A percentile compares a stretch with the other conserved stretches of the same genome.
phyloP scores from a whole-genome alignment of 2,113 vertebrate genomes.

The Albula glossodonta region DNA sequence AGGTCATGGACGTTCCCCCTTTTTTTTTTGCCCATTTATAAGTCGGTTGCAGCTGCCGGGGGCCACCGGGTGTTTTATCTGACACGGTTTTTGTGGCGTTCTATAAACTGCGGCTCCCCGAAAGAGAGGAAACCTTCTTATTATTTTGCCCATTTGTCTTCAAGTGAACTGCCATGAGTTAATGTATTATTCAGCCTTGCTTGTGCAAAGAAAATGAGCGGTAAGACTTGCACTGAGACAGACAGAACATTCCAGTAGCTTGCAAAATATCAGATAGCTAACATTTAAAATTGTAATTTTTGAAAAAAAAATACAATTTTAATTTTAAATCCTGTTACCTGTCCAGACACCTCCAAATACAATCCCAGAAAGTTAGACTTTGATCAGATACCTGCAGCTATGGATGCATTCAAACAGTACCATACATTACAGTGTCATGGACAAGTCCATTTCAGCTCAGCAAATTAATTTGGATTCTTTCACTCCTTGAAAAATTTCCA shows the following conservation, averaged over 20 bases:
- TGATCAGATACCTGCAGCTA: too few species aligned
- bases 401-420: too few species aligned
- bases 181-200: not conserved
- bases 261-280: not conserved
- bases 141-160: conserved; percentile 3
- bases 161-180: too few species aligned
- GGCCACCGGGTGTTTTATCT: conserved; percentile 32
- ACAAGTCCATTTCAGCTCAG: too few species aligned
- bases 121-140: not conserved
- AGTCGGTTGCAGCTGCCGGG: conserved; percentile 42
- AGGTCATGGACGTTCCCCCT: conserved; percentile 30
- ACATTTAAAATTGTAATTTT: not conserved
- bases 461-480: too few species aligned
- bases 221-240: not conserved
- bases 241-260: not conserved
- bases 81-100: conserved; percentile 31
- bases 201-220: not conserved
- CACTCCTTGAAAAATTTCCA: too few species aligned
- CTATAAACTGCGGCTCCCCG: conserved; percentile 37
- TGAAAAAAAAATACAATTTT: too few species aligned
- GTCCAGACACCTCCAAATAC: too few species aligned
- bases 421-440: too few species aligned
- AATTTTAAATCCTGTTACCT: too few species aligned
- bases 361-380: too few species aligned
- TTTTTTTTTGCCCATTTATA: conserved; percentile 18